Evolutionary conservation across 1,140 invertebrate genomes (phyloP).

Genomic region (Heliothis virescens): DNA sequence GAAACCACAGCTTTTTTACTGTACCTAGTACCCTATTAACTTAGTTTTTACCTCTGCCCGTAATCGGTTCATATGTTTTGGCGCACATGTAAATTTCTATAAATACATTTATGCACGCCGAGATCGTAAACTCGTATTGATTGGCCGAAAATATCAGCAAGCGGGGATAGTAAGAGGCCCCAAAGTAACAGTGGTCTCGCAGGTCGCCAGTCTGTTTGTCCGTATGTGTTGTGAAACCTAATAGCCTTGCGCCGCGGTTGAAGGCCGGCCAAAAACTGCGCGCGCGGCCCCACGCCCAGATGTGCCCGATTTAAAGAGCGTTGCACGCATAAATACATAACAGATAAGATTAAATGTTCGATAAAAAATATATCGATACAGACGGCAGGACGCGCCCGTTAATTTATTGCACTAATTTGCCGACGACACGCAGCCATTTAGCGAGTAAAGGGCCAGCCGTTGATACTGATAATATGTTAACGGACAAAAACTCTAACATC

Average conservation of each 20-base stretch:
- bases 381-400: constrained; percentile 32
- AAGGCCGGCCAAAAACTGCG: constrained; percentile 73
- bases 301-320: constrained; percentile 64
- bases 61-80: constrained; percentile 79
- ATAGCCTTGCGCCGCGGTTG: constrained; percentile 71
- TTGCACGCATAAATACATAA: constrained; percentile 63
- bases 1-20: constrained; percentile 77
- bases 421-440: constrained; percentile 20
- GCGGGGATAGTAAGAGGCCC: constrained; percentile 48
- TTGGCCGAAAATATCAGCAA: constrained; percentile 15
- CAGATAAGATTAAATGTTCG: constrained; percentile 59
- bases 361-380: constrained; percentile 51
- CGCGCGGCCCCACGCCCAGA: constrained; percentile 62
- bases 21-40: constrained; percentile 75
- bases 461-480: constrained; percentile 47
- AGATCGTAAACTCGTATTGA: constrained; percentile 12
- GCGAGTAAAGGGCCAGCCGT: constrained; percentile 3
- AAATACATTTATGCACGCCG: constrained; percentile 40
- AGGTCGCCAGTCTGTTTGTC: constrained; percentile 61
- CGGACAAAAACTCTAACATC: constrained; percentile 56
- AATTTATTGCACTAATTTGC: constrained; percentile 40
- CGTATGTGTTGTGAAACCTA: constrained; percentile 70
- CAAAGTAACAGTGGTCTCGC: constrained; percentile 58
- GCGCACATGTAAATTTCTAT: constrained; percentile 50
- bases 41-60: constrained; percentile 64